Base-by-base conservation (phyloP, 2,888 invertebrate species). In the Drosophila melanosoma region DNA sequence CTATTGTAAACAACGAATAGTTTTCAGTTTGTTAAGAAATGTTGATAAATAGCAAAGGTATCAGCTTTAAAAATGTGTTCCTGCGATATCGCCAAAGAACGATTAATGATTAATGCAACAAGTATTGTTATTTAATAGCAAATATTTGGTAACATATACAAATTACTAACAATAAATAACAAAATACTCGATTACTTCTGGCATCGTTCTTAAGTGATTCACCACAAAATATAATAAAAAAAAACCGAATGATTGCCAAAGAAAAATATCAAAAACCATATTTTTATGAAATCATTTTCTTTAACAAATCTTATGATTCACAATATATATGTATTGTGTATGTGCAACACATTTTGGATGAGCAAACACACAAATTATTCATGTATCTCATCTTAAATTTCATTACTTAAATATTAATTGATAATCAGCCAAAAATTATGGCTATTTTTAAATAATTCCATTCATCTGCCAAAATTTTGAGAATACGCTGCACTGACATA, bases 351-450 rank as follows among this genome's bases (percentile, higher is more conserved):
- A 56, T 51, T 48, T 53, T 58, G 49, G 29, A 51, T 15, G 6
- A 59, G n/a, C 35, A 56, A 57, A 29, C 49, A 42, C 7, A 29
- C 20, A 20, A 51, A 52, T 69, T 60, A 58, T 76, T 61, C 26
- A 86, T 76, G 38, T 71, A 45, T 45, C 64, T 71, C 83, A 81
- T 76, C 83, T 88, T 76, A 68, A 74, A 69, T 88, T 86, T 86
- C 87, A 88, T 68, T 76, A 69, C 69, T 69, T 76, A 76, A 78
- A 81, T 81, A 68, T 72, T 78, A 74, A 81, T 84, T 84, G 82
- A 76, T 72, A 74, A 76, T 76, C 79, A 81, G 83, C 61, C 71
- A 69, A 88, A 69, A 76, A 49, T 59, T 71, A 36, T 20, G 32
- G 58, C 76, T 84, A 84, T 76, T 88, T 86, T 60, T 79, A 79